A percentile compares a stretch with the other conserved stretches of the same genome.
Conservation (phyloP, 1,140 invertebrate species). For the Drosophila chauvacae region DNA sequence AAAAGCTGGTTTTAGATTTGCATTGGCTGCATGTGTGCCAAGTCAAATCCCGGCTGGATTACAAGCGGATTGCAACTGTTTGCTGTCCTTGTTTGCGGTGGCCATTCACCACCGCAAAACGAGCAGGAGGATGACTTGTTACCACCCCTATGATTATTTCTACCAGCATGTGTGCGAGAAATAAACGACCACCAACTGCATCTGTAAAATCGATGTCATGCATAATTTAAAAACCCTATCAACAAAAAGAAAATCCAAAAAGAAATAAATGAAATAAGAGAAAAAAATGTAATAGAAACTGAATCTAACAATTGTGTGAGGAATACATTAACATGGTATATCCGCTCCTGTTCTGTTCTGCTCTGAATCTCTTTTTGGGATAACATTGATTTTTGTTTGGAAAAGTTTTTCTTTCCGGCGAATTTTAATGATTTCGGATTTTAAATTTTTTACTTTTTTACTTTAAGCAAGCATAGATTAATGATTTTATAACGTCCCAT, state of each 20-base stretch:
- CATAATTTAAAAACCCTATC: conserved; percentile 64
- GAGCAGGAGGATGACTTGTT: conserved; percentile 11
- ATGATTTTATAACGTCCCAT: neutral
- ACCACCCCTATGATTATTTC: conserved; percentile 61
- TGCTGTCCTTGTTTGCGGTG: conserved; percentile 63
- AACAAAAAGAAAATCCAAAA: conserved; percentile 18
- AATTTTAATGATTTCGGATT: neutral
- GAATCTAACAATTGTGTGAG: conserved; percentile 37
- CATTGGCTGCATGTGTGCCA: conserved; percentile 52
- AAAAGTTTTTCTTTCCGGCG: neutral
- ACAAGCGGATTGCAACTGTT: conserved; percentile 65
- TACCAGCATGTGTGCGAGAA: conserved; percentile 49
- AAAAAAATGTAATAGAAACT: conserved; percentile 14
- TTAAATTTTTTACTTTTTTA: neutral
- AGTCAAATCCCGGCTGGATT: conserved; percentile 73
- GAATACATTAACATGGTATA: conserved; percentile 42
- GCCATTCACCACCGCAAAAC: conserved; percentile 45
- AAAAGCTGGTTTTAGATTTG: conserved; percentile 33
- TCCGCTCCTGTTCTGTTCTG: neutral
- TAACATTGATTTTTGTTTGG: conserved; percentile 26
- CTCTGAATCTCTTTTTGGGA: conserved; percentile 20
- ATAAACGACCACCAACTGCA: conserved; percentile 68
- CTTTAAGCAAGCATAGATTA: conserved; percentile 1
- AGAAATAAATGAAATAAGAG: neutral
- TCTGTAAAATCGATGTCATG: conserved; percentile 77